phyloP scores from a whole-genome alignment of 2,113 vertebrate species.

The Herpetotheres cachinnans region DNA sequence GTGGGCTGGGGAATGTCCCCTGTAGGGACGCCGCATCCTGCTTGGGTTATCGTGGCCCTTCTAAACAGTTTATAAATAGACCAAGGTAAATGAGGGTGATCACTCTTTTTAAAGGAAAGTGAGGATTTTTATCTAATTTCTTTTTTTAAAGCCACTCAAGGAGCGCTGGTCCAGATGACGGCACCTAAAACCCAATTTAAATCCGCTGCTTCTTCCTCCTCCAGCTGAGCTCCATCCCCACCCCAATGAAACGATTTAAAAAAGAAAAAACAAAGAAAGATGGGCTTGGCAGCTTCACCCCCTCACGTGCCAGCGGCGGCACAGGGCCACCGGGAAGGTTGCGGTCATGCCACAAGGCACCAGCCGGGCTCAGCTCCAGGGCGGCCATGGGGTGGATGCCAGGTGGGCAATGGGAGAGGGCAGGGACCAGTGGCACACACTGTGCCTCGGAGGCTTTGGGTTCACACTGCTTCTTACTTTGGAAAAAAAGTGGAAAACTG shows the following conservation, averaged over 20 bases:
- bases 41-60: neutral
- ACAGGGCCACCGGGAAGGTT: accelerated
- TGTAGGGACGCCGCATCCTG: neutral
- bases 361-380: neutral
- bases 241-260: neutral
- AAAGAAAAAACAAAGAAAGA: neutral
- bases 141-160: neutral
- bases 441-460: accelerated
- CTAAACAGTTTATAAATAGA: conserved; percentile 58
- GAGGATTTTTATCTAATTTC: neutral
- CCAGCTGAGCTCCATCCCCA: neutral
- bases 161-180: accelerated
- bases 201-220: neutral
- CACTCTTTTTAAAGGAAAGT: neutral
- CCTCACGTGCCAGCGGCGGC: accelerated
- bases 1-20: neutral
- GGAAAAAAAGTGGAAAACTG: neutral
- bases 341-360: accelerated
- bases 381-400: neutral
- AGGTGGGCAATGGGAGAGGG: neutral
- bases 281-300: neutral
- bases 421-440: accelerated
- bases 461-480: neutral
- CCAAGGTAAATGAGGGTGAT: neutral
- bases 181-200: neutral